Evolutionary conservation across 2,797 vertebrate genomes (phyloP).

Genomic region (Poeciliopsis presidionis): DNA sequence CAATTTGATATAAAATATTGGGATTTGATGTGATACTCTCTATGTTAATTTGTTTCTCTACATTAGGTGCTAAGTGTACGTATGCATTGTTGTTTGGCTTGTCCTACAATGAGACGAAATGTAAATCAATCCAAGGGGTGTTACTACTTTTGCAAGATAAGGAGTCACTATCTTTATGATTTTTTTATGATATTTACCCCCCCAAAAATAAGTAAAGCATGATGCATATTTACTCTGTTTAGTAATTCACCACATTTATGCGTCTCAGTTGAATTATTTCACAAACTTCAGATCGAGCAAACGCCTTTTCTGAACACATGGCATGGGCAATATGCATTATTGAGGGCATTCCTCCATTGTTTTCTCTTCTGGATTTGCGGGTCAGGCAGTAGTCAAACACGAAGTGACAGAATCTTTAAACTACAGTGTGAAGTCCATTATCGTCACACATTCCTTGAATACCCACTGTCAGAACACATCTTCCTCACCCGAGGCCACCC

Average conservation of each 20-base stretch:
- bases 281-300: conserved; percentile 24
- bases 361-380: background rate
- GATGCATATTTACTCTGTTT: background rate
- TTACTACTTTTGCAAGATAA: background rate
- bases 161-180: background rate
- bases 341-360: background rate
- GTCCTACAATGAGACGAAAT: background rate
- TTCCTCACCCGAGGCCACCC: conserved; percentile 60
- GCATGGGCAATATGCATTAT: background rate
- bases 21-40: background rate
- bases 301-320: conserved; percentile 21
- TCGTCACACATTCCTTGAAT: conserved; percentile 64
- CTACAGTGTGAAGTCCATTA: conserved; percentile 68
- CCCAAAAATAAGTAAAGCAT: background rate
- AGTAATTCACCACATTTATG: background rate
- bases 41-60: background rate
- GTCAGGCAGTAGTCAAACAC: conserved; percentile 10
- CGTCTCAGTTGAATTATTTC: background rate
- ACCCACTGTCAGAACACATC: conserved; percentile 68
- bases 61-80: background rate
- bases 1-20: background rate
- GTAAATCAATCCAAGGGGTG: background rate
- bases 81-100: background rate
- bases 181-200: background rate
- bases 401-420: conserved; percentile 38